A percentile compares a stretch with the other conserved stretches of the same genome.
phyloP scores from a whole-genome alignment of 2,797 vertebrate genomes.

The Microctenopoma steveboyesi region DNA sequence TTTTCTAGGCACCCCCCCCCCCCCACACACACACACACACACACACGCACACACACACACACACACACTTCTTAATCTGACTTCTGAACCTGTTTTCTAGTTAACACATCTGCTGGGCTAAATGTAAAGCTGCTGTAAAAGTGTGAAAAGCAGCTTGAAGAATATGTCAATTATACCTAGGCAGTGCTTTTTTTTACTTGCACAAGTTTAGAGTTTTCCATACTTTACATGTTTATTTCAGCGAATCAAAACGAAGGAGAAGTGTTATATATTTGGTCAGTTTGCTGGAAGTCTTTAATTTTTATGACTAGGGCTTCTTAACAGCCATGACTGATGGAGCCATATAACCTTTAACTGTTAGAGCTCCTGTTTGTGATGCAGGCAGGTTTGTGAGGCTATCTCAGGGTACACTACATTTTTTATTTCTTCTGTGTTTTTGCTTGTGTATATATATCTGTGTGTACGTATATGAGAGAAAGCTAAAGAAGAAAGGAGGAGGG shows the following conservation, averaged over 20 bases:
- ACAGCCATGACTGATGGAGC: constrained; percentile 80
- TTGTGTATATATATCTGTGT: constrained; percentile 3
- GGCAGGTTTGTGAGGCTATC: constrained; percentile 57
- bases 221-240: constrained; percentile 57
- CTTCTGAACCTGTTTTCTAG: constrained; percentile 28
- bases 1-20: constrained; percentile 34
- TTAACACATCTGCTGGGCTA: constrained; percentile 38
- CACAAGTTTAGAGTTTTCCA: constrained; percentile 9
- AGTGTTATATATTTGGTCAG: constrained; percentile 71
- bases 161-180: constrained; percentile 29
- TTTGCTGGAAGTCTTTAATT: constrained; percentile 81
- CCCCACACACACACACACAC: constrained; percentile 3
- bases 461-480: background rate
- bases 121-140: constrained; percentile 22
- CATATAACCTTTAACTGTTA: constrained; percentile 69
- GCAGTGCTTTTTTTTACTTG: constrained; percentile 13
- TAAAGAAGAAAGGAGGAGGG: constrained; percentile 15
- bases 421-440: constrained; percentile 46
- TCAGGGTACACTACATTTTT: constrained; percentile 50
- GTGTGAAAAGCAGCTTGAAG: constrained; percentile 24
- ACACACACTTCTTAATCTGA: background rate
- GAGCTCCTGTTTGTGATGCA: constrained; percentile 67
- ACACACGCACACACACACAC: no score
- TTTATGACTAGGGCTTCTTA: constrained; percentile 72
- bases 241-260: constrained; percentile 77